Base-by-base conservation (phyloP, 2,888 invertebrate species). In the Heterodera filipjevi region DNA sequence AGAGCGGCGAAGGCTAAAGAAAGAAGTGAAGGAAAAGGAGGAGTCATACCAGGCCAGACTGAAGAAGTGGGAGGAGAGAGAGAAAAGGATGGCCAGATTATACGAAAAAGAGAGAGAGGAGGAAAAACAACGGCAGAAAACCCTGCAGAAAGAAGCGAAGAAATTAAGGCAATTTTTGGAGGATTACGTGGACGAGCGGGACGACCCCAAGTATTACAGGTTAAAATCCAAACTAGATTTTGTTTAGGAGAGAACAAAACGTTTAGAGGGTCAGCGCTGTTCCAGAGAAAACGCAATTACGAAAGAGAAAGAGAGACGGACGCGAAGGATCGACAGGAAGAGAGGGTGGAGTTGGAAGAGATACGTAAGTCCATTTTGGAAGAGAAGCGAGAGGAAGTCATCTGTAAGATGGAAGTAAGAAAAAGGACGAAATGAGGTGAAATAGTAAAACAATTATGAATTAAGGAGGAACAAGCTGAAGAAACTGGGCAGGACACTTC, bases 111-210 rank as follows among this genome's bases (percentile, higher is more conserved):
- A 85, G 39, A 86, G 85, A 39, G 78, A 84, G 32, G 81, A 79
- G 33, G 88, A 85, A 77, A 83, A 83, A 46, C 81, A 85, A 53
- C 93, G 84, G 27, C 82, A 84, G 76, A 83, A 83, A 77, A 79
- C 73, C 2, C 59, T 82, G 19, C 84, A 84, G 46, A 93, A 93
- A 80, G 98, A 99, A 91, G 96, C 96, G 0, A 94, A 95, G 91
- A 92, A 95, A 68, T 92, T 99, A 77, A 95, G 96, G 90, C 95
- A 97, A 91, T 99, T 99, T 90, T 92, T 99, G 3, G 99, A 99
- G 91, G 98, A 99, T 90, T 99, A 99, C 89, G 97, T 98, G 89
- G 99, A 99, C 90, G 96, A 97, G 90, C 92, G 96, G 76, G 96
- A 98, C 90, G 99, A 99, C 90, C 92, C 94, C 73, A 97, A 97